Conservation (phyloP, 30 jellyfish, hydroid and myxozoan species). For the Cassiopea andromeda region DNA sequence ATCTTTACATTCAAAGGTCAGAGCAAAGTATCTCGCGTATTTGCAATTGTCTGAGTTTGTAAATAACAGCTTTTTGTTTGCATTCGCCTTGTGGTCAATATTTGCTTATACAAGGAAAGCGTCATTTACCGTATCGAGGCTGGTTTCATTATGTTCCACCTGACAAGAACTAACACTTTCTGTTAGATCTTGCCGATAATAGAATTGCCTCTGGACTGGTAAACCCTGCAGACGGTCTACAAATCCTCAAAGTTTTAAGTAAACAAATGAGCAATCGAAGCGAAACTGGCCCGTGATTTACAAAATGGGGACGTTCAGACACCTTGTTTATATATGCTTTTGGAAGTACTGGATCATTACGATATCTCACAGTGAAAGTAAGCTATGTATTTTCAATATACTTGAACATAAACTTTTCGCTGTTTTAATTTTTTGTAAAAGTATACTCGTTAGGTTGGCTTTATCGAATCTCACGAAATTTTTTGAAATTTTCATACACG, state of each 20-base stretch:
- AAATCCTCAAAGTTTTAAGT: neutral
- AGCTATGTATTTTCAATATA: neutral
- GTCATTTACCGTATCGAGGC: constrained; percentile 36
- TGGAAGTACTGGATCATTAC: constrained; percentile 38
- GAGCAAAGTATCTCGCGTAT: constrained; percentile 16
- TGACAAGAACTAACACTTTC: neutral
- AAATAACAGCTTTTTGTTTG: constrained; percentile 32
- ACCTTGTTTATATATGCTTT: neutral
- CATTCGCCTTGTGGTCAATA: constrained; percentile 38
- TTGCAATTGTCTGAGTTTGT: constrained; percentile 15
- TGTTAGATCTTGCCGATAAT: neutral
- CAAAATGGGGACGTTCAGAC: neutral
- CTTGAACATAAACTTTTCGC: no score
- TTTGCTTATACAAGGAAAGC: constrained; percentile 36
- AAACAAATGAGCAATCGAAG: neutral
- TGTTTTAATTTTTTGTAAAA: no score
- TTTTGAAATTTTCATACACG: no score
- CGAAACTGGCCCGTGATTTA: neutral
- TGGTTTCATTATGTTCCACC: neutral
- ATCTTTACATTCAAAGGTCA: constrained; percentile 27
- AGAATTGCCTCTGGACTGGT: neutral
- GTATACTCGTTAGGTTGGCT: no score
- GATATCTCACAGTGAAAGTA: constrained; percentile 24
- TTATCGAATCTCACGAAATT: no score
- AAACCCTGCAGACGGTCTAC: neutral